Percentiles rank a stretch among this genome's conserved stretches.
phyloP scores from a whole-genome alignment of 1,140 invertebrate genomes.

The Drosophila persimilis region DNA sequence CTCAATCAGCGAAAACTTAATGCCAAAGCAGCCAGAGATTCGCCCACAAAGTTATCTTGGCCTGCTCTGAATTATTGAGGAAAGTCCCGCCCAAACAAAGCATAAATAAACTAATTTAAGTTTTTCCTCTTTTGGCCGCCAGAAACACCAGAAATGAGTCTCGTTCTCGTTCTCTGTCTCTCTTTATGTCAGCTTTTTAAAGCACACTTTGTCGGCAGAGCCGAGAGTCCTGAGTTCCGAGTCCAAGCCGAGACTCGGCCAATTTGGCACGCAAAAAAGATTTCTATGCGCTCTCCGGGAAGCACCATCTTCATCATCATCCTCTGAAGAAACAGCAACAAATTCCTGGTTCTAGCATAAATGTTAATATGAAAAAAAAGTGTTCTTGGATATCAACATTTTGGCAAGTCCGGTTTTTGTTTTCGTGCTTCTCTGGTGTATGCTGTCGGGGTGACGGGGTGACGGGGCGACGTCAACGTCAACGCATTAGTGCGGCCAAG shows the following conservation, averaged over 20 bases:
- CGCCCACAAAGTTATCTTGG: constrained; percentile 65
- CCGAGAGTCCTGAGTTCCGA: neutral
- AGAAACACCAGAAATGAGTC: constrained; percentile 19
- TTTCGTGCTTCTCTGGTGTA: constrained; percentile 5
- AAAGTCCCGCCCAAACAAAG: constrained; percentile 65
- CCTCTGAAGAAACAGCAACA: constrained; percentile 3
- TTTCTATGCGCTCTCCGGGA: neutral
- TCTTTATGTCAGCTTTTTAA: constrained; percentile 22
- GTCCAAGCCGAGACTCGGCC: constrained; percentile 24
- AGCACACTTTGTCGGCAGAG: constrained; percentile 5
- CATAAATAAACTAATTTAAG: constrained; percentile 80
- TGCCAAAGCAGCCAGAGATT: constrained; percentile 24
- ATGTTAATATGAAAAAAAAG: constrained; percentile 14
- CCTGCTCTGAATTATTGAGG: constrained; percentile 49
- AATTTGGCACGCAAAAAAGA: constrained; percentile 53
- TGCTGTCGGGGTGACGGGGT: constrained; percentile 1
- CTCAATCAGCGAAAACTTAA: constrained; percentile 71
- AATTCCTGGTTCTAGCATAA: constrained; percentile 18
- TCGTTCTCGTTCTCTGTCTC: constrained; percentile 29
- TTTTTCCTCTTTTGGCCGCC: constrained; percentile 47
- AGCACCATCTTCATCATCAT: constrained; percentile 5
- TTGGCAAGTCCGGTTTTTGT: constrained; percentile 22
- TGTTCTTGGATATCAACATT: constrained; percentile 6
- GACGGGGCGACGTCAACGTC: constrained; percentile 28
- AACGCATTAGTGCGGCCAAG: constrained; percentile 55